Evolutionary conservation across 2,888 invertebrate species (phyloP).

Genomic region (Itoplectis maculator): DNA sequence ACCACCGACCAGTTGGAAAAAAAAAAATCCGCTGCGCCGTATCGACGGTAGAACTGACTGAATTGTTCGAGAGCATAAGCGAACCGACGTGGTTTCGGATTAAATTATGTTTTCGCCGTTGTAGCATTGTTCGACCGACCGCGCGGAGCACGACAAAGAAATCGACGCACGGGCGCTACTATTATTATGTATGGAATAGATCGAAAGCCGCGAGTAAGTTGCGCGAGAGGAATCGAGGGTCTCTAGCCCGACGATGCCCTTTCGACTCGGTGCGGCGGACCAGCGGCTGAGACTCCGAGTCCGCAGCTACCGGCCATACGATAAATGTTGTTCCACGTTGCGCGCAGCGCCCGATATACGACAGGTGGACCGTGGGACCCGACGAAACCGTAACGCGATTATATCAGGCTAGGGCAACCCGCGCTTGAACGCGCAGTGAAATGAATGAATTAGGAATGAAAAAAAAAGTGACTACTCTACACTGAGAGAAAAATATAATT

Average conservation of each 20-base stretch:
- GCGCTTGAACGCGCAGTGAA: conserved; percentile 25
- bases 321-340: conserved; percentile 7
- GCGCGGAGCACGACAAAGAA: conserved; percentile 39
- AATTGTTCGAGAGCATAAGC: conserved; percentile 16
- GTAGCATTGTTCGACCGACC: conserved; percentile 22
- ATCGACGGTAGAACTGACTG: conserved; percentile 30
- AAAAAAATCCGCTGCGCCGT: conserved; percentile 29
- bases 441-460: conserved; percentile 6
- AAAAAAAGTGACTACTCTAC: conserved; percentile 26
- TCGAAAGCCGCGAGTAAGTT: not conserved
- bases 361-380: conserved; percentile 47
- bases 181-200: conserved; percentile 24
- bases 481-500: too few relatives aligned
- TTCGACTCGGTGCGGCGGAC: conserved; percentile 36
- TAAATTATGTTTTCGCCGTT: conserved; percentile 57
- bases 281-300: not conserved
- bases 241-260: conserved; percentile 21
- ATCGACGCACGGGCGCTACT: conserved; percentile 9
- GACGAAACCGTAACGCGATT: conserved; percentile 34
- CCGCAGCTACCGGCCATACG: not conserved
- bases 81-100: conserved; percentile 46
- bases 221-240: conserved; percentile 8
- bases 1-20: conserved; percentile 38
- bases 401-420: conserved; percentile 3
- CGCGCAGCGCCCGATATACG: conserved; percentile 17